Evolutionary conservation across 2,113 vertebrate species (phyloP).

Genomic region (Oreotrochilus melanogaster): DNA sequence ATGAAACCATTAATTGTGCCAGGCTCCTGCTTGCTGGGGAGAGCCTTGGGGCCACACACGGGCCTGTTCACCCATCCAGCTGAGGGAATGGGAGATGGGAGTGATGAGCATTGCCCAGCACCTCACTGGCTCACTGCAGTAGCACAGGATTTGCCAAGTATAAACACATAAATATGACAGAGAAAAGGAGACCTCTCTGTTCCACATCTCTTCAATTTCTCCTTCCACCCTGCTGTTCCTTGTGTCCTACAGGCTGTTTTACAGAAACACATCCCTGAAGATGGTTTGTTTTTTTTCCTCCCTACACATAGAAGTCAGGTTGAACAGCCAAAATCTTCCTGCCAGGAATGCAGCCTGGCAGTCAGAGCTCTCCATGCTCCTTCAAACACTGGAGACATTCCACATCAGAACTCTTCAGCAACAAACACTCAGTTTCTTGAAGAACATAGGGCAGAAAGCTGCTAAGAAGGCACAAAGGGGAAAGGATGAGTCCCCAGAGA

Average conservation of each 20-base stretch:
- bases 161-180: accelerated
- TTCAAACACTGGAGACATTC: not conserved
- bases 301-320: accelerated
- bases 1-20: not conserved
- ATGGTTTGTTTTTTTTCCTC: not conserved
- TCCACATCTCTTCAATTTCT: not conserved
- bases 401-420: not conserved
- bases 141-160: not conserved
- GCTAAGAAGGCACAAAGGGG: not conserved
- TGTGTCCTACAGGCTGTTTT: not conserved
- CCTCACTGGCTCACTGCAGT: not conserved
- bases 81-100: not conserved
- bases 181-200: not conserved
- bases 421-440: not conserved
- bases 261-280: not conserved
- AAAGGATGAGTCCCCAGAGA: not conserved
- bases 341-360: not conserved
- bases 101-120: not conserved
- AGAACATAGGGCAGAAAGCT: not conserved
- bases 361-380: accelerated
- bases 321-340: not conserved
- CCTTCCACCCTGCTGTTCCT: not conserved
- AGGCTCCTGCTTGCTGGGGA: not conserved
- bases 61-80: not conserved
- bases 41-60: accelerated